These are phyloP conservation scores for Aromia moschata DNA, from an alignment of 2,888 invertebrate species.

Conservation along the genomic window DNA sequence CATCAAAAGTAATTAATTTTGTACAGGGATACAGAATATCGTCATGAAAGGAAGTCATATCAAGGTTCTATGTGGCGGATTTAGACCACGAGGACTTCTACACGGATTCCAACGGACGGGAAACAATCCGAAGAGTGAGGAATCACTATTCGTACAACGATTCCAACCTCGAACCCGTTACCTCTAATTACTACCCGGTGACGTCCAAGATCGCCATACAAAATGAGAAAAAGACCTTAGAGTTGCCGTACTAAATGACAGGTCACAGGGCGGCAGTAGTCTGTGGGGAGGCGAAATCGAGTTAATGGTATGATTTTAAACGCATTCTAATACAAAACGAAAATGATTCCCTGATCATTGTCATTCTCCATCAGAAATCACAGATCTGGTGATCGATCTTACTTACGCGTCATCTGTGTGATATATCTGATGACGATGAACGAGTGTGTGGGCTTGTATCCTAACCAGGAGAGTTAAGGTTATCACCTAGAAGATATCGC, in stretches of 20 bases:
- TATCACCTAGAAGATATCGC: too few species aligned
- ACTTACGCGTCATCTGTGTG: too few species aligned
- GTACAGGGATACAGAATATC: constrained; percentile 44
- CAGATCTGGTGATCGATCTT: too few species aligned
- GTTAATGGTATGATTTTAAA: constrained; percentile 76
- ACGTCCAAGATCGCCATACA: constrained; percentile 71
- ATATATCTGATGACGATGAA: too few species aligned
- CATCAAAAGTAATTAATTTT: too few species aligned
- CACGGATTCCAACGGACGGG: constrained; percentile 82
- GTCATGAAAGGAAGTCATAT: constrained; percentile 35
- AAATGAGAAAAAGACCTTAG: constrained; percentile 62
- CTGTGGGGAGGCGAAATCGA: constrained; percentile 68
- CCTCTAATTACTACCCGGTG: constrained; percentile 81
- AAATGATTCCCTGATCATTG: too few species aligned
- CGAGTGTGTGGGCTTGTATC: too few species aligned
- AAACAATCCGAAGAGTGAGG: constrained; percentile 70
- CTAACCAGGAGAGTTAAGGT: too few species aligned
- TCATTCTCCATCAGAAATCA: too few species aligned
- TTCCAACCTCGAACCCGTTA: constrained; percentile 64
- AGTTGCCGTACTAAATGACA: constrained; percentile 68
- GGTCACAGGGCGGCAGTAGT: constrained; percentile 70
- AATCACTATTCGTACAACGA: constrained; percentile 66
- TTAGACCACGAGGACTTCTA: constrained; percentile 65
- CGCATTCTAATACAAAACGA: too few species aligned
- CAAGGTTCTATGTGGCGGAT: constrained; percentile 56